Evolutionary conservation across 2,888 invertebrate genomes (phyloP).

Genomic region (Ischnura elegans): DNA sequence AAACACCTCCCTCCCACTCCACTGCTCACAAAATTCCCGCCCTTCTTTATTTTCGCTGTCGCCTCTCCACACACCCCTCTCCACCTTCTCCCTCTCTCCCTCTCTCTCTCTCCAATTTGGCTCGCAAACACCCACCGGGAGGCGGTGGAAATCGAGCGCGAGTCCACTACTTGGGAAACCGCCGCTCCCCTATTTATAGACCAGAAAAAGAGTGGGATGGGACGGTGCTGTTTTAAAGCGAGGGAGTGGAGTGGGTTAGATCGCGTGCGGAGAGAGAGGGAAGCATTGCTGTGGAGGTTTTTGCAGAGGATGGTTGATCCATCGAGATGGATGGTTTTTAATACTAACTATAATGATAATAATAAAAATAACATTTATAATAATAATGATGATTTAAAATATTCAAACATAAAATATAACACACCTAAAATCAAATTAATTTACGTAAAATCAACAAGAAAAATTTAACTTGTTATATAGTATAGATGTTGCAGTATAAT

Average conservation of each 20-base stretch:
- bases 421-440: too few species aligned
- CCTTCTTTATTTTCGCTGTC: slow-evolving; percentile 7
- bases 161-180: slow-evolving; percentile 62
- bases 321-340: too few species aligned
- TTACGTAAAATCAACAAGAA: too few species aligned
- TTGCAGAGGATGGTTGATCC: neutral
- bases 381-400: too few species aligned
- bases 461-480: too few species aligned
- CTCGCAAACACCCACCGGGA: slow-evolving; percentile 49
- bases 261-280: neutral
- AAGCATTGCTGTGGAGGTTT: neutral
- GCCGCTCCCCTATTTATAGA: slow-evolving; percentile 53
- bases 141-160: slow-evolving; percentile 36
- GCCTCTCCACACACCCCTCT: neutral
- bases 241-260: neutral
- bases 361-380: too few species aligned
- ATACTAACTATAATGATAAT: too few species aligned
- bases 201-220: neutral
- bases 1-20: neutral
- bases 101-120: slow-evolving; percentile 40
- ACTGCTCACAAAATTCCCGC: neutral
- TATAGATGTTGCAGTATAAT: too few species aligned
- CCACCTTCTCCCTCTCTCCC: neutral
- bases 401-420: too few species aligned
- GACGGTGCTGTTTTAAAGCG: neutral